A percentile compares a stretch with the other conserved stretches of the same genome.
These are phyloP conservation scores for Oxygymnocypris stewartii DNA, from an alignment of 2,113 vertebrate species.

Conservation along the genomic window DNA sequence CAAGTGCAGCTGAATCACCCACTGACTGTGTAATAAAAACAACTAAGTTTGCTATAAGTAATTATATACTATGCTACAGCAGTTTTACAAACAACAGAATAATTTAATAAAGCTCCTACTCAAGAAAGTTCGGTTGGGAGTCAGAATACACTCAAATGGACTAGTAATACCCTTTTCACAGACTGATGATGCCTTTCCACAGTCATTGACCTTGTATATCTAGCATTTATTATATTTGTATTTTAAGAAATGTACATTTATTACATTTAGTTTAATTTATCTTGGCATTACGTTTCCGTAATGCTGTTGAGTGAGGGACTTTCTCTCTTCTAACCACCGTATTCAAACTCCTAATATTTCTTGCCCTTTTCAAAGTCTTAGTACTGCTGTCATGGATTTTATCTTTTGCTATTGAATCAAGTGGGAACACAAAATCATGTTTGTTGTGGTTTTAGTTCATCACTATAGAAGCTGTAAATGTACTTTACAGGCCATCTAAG, in stretches of 20 bases:
- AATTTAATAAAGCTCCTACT: neutral
- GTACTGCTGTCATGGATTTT: neutral
- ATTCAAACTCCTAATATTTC: neutral
- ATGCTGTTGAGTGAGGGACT: neutral
- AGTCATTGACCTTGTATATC: neutral
- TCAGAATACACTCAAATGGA: neutral
- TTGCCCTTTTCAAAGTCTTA: too few species aligned
- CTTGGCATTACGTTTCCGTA: neutral
- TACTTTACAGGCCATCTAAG: too few species aligned
- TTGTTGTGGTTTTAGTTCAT: neutral
- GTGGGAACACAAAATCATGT: neutral
- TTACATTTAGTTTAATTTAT: neutral
- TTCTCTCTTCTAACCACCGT: too few species aligned
- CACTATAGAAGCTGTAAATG: neutral
- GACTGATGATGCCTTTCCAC: neutral
- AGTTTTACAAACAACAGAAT: conserved; percentile 1
- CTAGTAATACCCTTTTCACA: neutral
- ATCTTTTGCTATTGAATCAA: neutral
- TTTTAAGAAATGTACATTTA: neutral
- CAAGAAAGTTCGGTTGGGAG: neutral
- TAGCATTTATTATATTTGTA: neutral
- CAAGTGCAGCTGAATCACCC: conserved; percentile 17
- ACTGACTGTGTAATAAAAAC: neutral
- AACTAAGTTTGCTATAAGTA: neutral
- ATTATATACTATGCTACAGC: neutral